A percentile compares a stretch with the other conserved stretches of the same genome.
These are phyloP conservation scores for Anguilla marmorata DNA, from an alignment of 2,797 vertebrate genomes.

Conservation along the genomic window DNA sequence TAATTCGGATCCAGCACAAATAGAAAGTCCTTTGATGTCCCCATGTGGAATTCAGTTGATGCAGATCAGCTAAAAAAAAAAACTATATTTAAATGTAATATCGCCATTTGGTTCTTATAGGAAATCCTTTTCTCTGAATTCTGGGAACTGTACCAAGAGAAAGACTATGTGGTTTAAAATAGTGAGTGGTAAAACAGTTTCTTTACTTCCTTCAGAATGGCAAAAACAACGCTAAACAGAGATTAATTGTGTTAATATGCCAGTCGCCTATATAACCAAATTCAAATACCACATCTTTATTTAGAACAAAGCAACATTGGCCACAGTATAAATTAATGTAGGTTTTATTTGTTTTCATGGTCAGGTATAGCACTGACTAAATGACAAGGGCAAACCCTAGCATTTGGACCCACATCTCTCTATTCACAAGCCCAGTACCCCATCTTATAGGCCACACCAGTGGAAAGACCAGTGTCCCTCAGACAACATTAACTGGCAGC, in stretches of 20 bases:
- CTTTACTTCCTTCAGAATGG: not conserved
- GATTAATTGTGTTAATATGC: not conserved
- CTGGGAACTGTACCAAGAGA: not conserved
- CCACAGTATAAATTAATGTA: not conserved
- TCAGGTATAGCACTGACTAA: not conserved
- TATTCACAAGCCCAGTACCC: not conserved
- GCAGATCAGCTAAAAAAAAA: not conserved
- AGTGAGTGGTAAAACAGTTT: not conserved
- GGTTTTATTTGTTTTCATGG: not conserved
- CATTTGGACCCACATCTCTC: not conserved
- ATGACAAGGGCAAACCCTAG: not conserved
- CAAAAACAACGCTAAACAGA: not conserved
- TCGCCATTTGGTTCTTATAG: not conserved
- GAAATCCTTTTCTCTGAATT: not conserved
- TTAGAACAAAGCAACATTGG: not conserved
- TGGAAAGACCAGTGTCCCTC: not conserved
- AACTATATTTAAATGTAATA: constrained; percentile 16
- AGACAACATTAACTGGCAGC: not conserved
- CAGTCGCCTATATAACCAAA: not conserved
- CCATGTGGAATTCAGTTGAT: not conserved
- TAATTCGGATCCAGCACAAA: not conserved
- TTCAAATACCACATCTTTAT: not conserved
- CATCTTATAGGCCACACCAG: not conserved
- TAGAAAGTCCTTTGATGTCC: not conserved
- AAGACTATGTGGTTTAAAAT: not conserved